Base-by-base conservation (phyloP, 2,113 vertebrate genomes). In the Platysteira castanea region DNA sequence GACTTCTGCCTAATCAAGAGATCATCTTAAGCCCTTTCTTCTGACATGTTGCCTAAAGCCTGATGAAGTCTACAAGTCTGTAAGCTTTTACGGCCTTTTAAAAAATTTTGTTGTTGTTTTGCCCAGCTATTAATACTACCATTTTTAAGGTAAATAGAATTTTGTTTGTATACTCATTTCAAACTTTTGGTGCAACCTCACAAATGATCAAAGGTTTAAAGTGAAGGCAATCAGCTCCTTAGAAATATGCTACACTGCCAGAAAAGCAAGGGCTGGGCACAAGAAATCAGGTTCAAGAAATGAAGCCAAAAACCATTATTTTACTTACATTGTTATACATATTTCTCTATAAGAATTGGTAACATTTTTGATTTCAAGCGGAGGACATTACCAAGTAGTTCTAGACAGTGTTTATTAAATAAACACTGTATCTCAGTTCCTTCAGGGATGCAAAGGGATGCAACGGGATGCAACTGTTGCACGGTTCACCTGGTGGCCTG, bases 311-410 rank as follows among this genome's bases (percentile, higher is more conserved):
- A 71, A 2, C 2, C 16, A 63, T 23, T 67, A 28, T 49, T 74
- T 31, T 15, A 65, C 0, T 6, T 41, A 20, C 7, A 20, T 64
- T 22, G 35, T 54, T 49, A 37, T 1, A 42, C 1, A 2, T 53
- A 35, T 60, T 44, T 41, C 24, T 71, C 23, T 31, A 7, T 1
- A 68, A 52, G 18, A 47, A 46, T 22, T 14, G 8, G 7, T 8
- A 23, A 17, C 15, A 27, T 63, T 61, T 81, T 57, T n/a, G 16
- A 71, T 69, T 69, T 75, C 42, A 59, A 54, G 28, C 5, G 15
- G 7, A 42, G 18, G 12, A 35, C 11, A 18, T n/a, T 15, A 47
- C 5, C 28, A 49, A 76, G 7, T 24, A 19, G 6, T n/a, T 87
- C 67, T 10, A 35, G 46, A 12, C 4, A 9, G 5, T 1, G 9